Evolutionary conservation across 1,140 invertebrate genomes (phyloP).

Genomic region (Drosophila littoralis): DNA sequence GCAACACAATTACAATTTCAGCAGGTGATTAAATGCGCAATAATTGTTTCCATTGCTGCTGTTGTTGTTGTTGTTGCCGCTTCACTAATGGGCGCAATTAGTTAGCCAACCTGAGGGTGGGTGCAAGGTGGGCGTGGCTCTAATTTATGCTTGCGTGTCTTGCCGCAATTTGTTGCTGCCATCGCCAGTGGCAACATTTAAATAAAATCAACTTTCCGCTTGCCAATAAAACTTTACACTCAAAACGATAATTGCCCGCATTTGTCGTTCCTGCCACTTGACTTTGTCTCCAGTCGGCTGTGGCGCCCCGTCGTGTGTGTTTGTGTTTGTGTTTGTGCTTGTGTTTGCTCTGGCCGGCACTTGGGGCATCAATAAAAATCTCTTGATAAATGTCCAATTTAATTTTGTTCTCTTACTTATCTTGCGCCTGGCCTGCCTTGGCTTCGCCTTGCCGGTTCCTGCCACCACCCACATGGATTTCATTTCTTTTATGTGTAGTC

Average conservation of each 20-base stretch:
- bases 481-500: constrained; percentile 46
- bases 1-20: constrained; percentile 83
- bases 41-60: constrained; percentile 69
- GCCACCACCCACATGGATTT: constrained; percentile 49
- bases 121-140: constrained; percentile 17
- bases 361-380: constrained; percentile 82
- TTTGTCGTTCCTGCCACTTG: constrained; percentile 69
- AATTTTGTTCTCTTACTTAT: constrained; percentile 83
- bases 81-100: constrained; percentile 76
- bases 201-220: constrained; percentile 63
- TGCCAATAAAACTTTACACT: constrained; percentile 82
- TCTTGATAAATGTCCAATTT: constrained; percentile 84
- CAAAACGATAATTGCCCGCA: constrained; percentile 81
- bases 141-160: constrained; percentile 77
- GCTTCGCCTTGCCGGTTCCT: constrained; percentile 23
- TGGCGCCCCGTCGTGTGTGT: constrained; percentile 17
- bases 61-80: constrained; percentile 34
- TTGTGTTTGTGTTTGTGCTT: constrained; percentile 7
- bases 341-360: constrained; percentile 57
- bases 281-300: constrained; percentile 38
- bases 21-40: constrained; percentile 83
- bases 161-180: constrained; percentile 53
- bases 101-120: constrained; percentile 36
- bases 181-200: constrained; percentile 68
- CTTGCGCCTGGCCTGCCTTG: constrained; percentile 35